These are phyloP conservation scores for Microcebus lehilahytsara DNA, from an alignment of 2,113 vertebrate species.

Conservation along the genomic window DNA sequence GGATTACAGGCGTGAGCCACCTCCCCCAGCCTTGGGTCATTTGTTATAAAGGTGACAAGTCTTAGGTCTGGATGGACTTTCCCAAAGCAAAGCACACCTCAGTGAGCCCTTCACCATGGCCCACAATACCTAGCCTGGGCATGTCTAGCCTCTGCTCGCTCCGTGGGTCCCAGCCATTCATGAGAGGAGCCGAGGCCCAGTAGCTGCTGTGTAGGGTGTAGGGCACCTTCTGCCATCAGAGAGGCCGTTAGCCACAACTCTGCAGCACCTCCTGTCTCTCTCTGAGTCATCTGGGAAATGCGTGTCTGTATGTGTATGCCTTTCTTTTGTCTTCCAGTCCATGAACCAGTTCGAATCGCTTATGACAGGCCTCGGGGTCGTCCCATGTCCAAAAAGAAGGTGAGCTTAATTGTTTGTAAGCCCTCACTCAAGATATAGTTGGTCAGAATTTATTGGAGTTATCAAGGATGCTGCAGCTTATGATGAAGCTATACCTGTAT, in stretches of 20 bases:
- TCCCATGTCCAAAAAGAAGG: conserved; percentile 84
- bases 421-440: not conserved
- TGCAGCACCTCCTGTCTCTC: not conserved
- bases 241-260: not conserved
- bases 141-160: not conserved
- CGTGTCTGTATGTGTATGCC: not conserved
- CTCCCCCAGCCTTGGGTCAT: not conserved
- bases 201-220: not conserved
- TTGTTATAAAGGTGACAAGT: not conserved
- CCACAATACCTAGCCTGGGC: not conserved
- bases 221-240: not conserved
- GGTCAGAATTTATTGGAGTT: not conserved
- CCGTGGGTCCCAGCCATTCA: not conserved
- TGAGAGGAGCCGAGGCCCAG: not conserved
- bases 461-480: not conserved
- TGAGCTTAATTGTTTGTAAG: conserved; percentile 60
- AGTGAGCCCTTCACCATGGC: not conserved
- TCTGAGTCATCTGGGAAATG: not conserved
- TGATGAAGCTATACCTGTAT: not conserved
- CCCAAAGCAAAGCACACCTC: not conserved
- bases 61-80: not conserved
- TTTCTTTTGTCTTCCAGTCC: conserved; percentile 81
- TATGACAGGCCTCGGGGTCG: conserved; percentile 86
- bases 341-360: conserved; percentile 86
- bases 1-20: too few relatives aligned